These are phyloP conservation scores for Yponomeuta malinellus DNA, from an alignment of 2,888 invertebrate species.

Conservation along the genomic window DNA sequence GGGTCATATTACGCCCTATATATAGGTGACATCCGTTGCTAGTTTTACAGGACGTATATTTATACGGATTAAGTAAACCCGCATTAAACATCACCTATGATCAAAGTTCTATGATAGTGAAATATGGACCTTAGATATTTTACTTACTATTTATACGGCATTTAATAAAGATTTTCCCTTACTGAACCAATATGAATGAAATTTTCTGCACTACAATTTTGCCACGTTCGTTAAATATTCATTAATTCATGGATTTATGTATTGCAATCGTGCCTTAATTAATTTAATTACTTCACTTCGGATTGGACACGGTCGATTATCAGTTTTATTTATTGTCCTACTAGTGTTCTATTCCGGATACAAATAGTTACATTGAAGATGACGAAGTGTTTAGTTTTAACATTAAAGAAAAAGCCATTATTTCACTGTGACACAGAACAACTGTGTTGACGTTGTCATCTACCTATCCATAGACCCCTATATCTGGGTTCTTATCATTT, in stretches of 20 bases:
- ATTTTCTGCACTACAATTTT: neutral
- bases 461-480: too few relatives aligned
- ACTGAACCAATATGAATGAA: neutral
- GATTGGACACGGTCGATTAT: neutral
- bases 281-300: neutral
- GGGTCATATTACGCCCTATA: too few relatives aligned
- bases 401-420: neutral
- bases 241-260: neutral
- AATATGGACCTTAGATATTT: too few relatives aligned
- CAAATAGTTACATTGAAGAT: neutral
- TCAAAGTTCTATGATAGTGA: too few relatives aligned
- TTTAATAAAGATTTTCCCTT: too few relatives aligned
- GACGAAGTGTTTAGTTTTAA: neutral
- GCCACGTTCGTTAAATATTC: neutral
- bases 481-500: too few relatives aligned
- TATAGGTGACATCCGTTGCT: too few relatives aligned
- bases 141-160: too few relatives aligned
- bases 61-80: too few relatives aligned
- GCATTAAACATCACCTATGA: too few relatives aligned
- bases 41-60: too few relatives aligned
- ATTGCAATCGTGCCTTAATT: neutral
- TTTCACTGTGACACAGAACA: too few relatives aligned
- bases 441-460: neutral
- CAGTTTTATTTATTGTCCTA: neutral
- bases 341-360: neutral